These are phyloP conservation scores for Poecilia gillii DNA, from an alignment of 2,797 vertebrate species.

Conservation along the genomic window DNA sequence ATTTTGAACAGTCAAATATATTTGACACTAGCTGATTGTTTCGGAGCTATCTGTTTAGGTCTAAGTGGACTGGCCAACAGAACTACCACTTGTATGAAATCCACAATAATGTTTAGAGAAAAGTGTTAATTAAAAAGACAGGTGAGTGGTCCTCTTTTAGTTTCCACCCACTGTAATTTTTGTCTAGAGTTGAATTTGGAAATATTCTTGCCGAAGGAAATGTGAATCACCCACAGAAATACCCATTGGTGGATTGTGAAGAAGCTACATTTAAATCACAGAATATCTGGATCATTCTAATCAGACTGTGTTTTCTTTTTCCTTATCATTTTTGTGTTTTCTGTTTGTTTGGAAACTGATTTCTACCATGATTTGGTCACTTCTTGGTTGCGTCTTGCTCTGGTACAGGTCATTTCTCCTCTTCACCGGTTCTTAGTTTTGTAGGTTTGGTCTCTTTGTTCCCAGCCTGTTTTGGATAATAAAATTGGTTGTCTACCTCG, in stretches of 20 bases:
- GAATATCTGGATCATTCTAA: slow-evolving; percentile 16
- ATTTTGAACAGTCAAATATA: not conserved
- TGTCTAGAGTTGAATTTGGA: not conserved
- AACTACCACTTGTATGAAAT: not conserved
- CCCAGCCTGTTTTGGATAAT: not conserved
- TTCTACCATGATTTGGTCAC: slow-evolving; percentile 16
- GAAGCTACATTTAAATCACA: not conserved
- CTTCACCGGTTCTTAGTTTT: not conserved
- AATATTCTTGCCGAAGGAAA: not conserved
- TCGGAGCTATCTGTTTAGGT: not conserved
- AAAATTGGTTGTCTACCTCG: not conserved
- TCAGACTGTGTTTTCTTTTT: not conserved
- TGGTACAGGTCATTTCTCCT: not conserved
- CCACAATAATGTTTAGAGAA: not conserved
- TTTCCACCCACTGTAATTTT: not conserved
- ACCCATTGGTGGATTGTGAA: not conserved
- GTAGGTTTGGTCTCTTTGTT: not conserved
- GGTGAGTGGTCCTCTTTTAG: not conserved
- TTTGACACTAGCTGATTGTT: not conserved
- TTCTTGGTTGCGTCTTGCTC: slow-evolving; percentile 17
- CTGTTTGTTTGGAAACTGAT: slow-evolving; percentile 3
- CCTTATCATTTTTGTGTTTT: not conserved
- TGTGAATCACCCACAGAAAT: not conserved
- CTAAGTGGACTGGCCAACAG: not conserved
- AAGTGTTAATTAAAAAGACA: not conserved